Evolutionary conservation across 1,140 invertebrate genomes (phyloP), one percentile per base, ranked within the genome.

Genomic region (Babylonia areolata): DNA sequence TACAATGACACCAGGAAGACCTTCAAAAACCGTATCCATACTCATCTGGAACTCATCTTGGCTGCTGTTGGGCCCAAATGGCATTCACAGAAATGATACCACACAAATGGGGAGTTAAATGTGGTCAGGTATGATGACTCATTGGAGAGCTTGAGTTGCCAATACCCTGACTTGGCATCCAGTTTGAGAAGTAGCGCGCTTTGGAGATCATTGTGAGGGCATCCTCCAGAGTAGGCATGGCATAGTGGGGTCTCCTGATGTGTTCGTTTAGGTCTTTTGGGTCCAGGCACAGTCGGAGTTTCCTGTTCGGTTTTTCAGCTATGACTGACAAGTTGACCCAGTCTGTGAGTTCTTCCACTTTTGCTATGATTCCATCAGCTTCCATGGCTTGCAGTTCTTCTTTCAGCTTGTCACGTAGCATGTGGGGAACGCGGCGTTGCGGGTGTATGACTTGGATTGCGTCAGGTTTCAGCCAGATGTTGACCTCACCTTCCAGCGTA

Each of bases 81-180:
- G 93, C 75, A 94, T 86, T 79, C 93, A 54, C 0, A 87, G 64
- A 89, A 95, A 35, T 90, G 85, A 81, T 92, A 95, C 71, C 90
- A 81, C 12, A 93, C 93, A 89, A 90, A 92, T 51, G 91, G 93
- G 1, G 91, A 90, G 33, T 89, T 91, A 54, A 93, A 93, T 2
- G 90, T 93, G 17, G 88, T 90, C 1, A 90, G 81, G 0, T 40
- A 71, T 2, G 85, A 87, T 12, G 91, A 93, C 75, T 94, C 87
- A 42, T 94, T 86, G 58, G 87, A 84, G 39, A 95, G 87, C 35
- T 90, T 89, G 0, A 95, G 89, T 84, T 95, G 92, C 92, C 93
- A 84, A 40, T 73, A 87, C 20, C 93, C 94, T 78, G 64, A 73
- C 23, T 39, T 15, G 46, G 81, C 75, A 69, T 89, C 87, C 28